phyloP scores from a whole-genome alignment of 2,797 vertebrate genomes.

The Labeo calbasu region DNA sequence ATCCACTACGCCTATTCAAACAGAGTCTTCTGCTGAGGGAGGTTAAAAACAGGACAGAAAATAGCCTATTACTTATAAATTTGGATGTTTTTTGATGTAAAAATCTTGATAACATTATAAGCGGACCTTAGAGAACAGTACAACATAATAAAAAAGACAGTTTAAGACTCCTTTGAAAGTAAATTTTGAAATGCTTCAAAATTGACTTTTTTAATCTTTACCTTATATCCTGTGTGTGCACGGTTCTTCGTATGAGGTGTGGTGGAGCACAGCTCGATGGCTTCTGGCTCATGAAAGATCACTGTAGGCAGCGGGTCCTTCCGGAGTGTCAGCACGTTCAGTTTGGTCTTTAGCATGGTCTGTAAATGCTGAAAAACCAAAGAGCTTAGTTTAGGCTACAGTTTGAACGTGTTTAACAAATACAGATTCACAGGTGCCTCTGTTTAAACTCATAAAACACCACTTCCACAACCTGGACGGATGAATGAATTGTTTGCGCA shows the following conservation, averaged over 20 bases:
- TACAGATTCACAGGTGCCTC: neutral
- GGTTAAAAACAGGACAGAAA: too few species aligned
- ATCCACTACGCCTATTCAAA: too few species aligned
- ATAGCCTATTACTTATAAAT: too few species aligned
- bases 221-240: slow-evolving; percentile 92
- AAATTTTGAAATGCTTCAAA: neutral
- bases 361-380: slow-evolving; percentile 90
- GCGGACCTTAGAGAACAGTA: too few species aligned
- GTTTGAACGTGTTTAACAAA: neutral
- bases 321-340: slow-evolving; percentile 96
- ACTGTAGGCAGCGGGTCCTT: slow-evolving; percentile 95
- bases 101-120: too few species aligned
- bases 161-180: too few species aligned
- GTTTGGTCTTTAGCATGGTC: slow-evolving; percentile 98
- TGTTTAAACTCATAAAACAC: neutral
- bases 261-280: slow-evolving; percentile 95
- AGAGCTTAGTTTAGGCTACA: neutral
- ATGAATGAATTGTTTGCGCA: neutral
- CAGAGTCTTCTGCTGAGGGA: too few species aligned
- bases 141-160: too few species aligned
- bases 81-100: too few species aligned
- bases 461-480: neutral
- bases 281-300: slow-evolving; percentile 97
- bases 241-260: slow-evolving; percentile 88
- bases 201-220: slow-evolving; percentile 62